Evolutionary conservation across 1,140 invertebrate genomes (phyloP).

Genomic region (Lepidurus couesii): DNA sequence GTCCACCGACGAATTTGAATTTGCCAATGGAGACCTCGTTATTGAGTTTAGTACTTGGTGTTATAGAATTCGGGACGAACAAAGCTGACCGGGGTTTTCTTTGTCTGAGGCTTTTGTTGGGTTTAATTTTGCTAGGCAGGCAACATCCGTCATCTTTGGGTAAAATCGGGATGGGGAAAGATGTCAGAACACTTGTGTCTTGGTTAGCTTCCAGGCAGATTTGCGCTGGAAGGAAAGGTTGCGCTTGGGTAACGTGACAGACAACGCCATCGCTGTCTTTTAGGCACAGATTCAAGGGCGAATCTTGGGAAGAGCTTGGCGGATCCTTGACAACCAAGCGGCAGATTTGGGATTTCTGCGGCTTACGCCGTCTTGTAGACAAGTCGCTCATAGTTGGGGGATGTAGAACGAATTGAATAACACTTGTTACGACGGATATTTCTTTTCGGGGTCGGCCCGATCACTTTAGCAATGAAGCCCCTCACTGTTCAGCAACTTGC

Average conservation of each 20-base stretch:
- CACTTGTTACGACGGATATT: background rate
- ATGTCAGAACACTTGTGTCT: background rate
- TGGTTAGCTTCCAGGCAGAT: background rate
- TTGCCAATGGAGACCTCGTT: conserved; percentile 73
- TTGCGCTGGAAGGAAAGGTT: background rate
- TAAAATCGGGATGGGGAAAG: background rate
- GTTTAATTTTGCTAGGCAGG: background rate
- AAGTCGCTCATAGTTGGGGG: conserved; percentile 57
- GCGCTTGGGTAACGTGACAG: background rate
- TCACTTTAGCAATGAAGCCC: background rate
- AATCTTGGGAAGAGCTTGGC: conserved; percentile 40
- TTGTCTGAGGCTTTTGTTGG: background rate
- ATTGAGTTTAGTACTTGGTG: conserved; percentile 36
- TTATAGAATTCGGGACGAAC: conserved; percentile 11
- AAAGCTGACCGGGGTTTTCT: background rate
- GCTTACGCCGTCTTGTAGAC: conserved; percentile 75
- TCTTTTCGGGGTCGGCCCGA: background rate
- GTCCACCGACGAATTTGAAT: conserved; percentile 85
- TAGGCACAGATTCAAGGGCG: conserved; percentile 73
- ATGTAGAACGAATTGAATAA: background rate
- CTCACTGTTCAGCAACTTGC: conserved; percentile 21
- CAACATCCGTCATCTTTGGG: background rate
- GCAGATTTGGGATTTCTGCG: conserved; percentile 83
- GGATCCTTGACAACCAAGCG: conserved; percentile 84
- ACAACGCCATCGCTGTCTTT: conserved; percentile 48